Evolutionary conservation across 2,113 vertebrate species (phyloP), one percentile per base, ranked within the genome.

Genomic region (Onychorhynchus coronatus): DNA sequence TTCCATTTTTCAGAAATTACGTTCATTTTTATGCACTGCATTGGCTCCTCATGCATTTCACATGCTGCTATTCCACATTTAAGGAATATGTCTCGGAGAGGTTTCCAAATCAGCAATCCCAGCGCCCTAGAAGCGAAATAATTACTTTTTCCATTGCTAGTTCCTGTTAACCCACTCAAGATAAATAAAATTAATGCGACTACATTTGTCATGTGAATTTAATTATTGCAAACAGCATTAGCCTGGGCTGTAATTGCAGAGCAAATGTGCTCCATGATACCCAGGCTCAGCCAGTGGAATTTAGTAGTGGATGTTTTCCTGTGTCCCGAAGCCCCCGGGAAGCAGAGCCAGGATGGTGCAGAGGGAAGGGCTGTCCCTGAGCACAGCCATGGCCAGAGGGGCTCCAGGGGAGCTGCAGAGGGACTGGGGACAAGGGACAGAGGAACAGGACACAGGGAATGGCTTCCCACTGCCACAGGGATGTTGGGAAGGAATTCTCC

Each of bases 121-220:
- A 78, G 77, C 4, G 18, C 88, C 96, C 86, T 88, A 96, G 85
- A 85, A 97, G 82, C 52, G 62, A 95, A 92, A 96, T 91, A 92
- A 87, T 94, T 87, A 85, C 91, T 95, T 97, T 82, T 88, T 68
- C 93, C 92, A 58, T 78, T 88, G 76, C 89, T 84, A 61, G 89
- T 87, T 95, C 82, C 97, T 95, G 70, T 93, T 96, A 97, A 89
- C 88, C 95, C 95, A 95, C 91, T 97, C 95, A 95, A 97, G 93
- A 97, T 96, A 97, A 97, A 97, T 95, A 98, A 96, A 97, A 97
- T 93, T 94, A 97, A 97, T 89, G 94, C 30, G 16, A 65, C 86
- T 46, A 77, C 94, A 65, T 96, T 97, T 97, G 94, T 97, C 96
- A 91, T 85, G 83, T 86, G 91, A 96, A 96, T 92, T 97, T 97